Percentiles rank a stretch among this genome's conserved stretches.
phyloP scores from a whole-genome alignment of 2,888 invertebrate species.

The Aricia artaxerxes region DNA sequence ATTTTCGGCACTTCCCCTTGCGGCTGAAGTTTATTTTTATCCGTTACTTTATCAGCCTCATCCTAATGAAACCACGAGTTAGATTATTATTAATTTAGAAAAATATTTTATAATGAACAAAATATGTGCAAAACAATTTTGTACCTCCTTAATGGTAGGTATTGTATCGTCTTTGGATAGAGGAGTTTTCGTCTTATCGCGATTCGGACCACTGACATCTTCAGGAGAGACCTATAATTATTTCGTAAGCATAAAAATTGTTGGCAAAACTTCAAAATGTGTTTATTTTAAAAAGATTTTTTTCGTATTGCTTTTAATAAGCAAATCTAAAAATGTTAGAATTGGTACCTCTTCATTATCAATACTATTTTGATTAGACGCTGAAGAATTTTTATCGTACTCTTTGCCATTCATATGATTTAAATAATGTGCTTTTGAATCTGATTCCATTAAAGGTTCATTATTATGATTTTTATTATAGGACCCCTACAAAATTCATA shows the following conservation, averaged over 20 bases:
- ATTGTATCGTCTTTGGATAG: not conserved
- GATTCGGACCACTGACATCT: not conserved
- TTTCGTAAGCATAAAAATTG: slow-evolving; percentile 5
- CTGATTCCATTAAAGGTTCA: not conserved
- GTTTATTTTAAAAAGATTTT: slow-evolving; percentile 10
- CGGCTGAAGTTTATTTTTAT: slow-evolving; percentile 73
- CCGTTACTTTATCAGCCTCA: slow-evolving; percentile 68
- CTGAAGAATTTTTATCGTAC: not conserved
- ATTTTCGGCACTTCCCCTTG: slow-evolving; percentile 68
- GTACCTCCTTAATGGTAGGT: not conserved
- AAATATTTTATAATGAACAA: not conserved
- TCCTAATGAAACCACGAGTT: slow-evolving; percentile 53
- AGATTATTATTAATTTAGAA: not conserved
- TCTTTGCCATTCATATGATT: not conserved
- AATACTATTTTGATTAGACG: slow-evolving; percentile 7
- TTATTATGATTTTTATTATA: not conserved
- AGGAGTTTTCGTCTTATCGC: slow-evolving; percentile 18
- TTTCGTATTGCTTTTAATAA: not conserved
- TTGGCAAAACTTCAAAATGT: slow-evolving; percentile 17
- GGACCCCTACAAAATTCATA: not conserved
- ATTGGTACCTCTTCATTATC: slow-evolving; percentile 11
- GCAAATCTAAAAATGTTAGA: slow-evolving; percentile 10
- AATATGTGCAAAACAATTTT: not conserved
- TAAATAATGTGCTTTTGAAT: not conserved
- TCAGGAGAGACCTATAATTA: slow-evolving; percentile 24